Evolutionary conservation across 2,888 invertebrate species (phyloP), one percentile per base, ranked within the genome.

Genomic region (Harpagoxenus sublaevis): DNA sequence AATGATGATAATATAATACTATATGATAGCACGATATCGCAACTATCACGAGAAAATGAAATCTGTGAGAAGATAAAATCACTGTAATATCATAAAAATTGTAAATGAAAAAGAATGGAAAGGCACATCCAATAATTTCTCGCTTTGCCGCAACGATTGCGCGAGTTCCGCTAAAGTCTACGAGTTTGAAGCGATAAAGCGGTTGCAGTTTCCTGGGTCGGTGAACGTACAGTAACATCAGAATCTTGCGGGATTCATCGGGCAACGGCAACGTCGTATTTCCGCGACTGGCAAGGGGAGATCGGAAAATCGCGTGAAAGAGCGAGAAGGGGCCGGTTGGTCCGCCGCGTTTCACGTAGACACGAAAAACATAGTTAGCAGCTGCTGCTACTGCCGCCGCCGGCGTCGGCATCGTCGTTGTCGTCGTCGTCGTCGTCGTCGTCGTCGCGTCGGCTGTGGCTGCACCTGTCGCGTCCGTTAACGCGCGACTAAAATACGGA

Each of bases 401-500:
- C 31, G n/a, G 0, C 55, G 28, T 12, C 78, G 84, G 6, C 62
- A 83, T 60, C 77, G 74, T 42, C 71, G 65, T 81, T 84, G 81
- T 55, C 75, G 77, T 73, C 73, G 82, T 55, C 71, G 73, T 77
- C 85, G 81, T n/a, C 75, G 79, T 10, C 51, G 60, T 60, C 83
- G 86, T 71, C 77, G 81, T n/a, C 75, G 85, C 39, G 51, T 75
- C 75, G 75, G 85, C 77, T 28, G 35, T 48, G 48, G 57, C 87
- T 87, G 92, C 93, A 93, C 93, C 93, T 94, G 93, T 93, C 86
- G 91, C 84, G 92, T 94, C 94, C 92, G 93, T 94, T 94, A 94
- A 91, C 90, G 90, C 91, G 93, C 71, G 90, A 94, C 89, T 89
- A 89, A 89, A 89, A 89, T 88, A 89, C 89, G 89, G 83, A 89